Evolutionary conservation across 2,888 invertebrate genomes (phyloP).

Genomic region (Scaeva pyrastri): DNA sequence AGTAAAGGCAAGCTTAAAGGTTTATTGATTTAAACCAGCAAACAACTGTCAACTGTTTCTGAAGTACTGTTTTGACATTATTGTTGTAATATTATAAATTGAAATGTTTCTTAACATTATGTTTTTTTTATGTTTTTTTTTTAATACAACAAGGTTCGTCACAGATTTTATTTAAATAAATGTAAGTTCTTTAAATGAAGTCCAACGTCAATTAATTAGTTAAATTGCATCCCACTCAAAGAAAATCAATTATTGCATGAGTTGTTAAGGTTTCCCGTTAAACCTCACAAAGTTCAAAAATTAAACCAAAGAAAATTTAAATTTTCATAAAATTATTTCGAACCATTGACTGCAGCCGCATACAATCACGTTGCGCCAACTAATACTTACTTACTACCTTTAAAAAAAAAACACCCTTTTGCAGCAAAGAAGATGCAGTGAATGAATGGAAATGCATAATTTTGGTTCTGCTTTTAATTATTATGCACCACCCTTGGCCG

Average conservation of each 20-base stretch:
- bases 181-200: too few relatives aligned
- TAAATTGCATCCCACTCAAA: too few relatives aligned
- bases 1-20: neutral
- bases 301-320: neutral
- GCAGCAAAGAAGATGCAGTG: constrained; percentile 29
- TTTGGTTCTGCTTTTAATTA: constrained; percentile 64
- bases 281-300: neutral
- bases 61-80: too few relatives aligned
- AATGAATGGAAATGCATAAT: constrained; percentile 63
- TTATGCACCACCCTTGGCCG: constrained; percentile 52
- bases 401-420: neutral
- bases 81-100: too few relatives aligned
- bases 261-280: neutral
- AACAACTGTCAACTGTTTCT: too few relatives aligned
- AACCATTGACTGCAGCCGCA: neutral
- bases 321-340: neutral
- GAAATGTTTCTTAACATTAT: too few relatives aligned
- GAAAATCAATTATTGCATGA: too few relatives aligned
- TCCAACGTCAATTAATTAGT: too few relatives aligned
- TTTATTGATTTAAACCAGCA: too few relatives aligned
- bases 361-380: neutral
- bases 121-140: too few relatives aligned
- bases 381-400: neutral
- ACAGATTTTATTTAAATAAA: too few relatives aligned
- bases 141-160: too few relatives aligned